phyloP scores from a whole-genome alignment of 2,113 vertebrate species.

The Indicator maculatus region DNA sequence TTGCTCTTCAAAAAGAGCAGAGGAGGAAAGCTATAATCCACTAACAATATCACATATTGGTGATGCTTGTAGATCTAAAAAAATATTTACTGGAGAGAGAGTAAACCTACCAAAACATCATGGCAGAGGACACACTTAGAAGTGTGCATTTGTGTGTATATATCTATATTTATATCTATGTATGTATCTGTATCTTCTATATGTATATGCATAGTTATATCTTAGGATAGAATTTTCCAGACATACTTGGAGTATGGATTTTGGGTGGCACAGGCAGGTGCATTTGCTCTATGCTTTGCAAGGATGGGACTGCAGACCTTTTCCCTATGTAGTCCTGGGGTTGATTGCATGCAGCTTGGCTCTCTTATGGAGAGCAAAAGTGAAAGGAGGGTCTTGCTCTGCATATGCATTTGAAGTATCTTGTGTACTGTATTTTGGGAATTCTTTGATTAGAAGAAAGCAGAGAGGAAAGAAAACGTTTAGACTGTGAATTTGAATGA shows the following conservation, averaged over 20 bases:
- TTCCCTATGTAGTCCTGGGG: accelerated
- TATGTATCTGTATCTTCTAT: no score
- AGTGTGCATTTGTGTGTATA: background rate
- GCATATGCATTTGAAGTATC: background rate
- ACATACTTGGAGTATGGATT: background rate
- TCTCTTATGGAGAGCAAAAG: background rate
- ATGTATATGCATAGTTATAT: background rate
- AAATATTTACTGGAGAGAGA: background rate
- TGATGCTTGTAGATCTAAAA: background rate
- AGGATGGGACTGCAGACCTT: background rate
- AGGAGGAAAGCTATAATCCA: background rate
- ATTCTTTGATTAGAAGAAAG: background rate
- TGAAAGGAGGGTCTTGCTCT: background rate
- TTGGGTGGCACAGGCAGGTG: background rate
- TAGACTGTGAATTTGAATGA: background rate
- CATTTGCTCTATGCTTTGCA: background rate
- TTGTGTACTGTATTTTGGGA: background rate
- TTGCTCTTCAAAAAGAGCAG: background rate
- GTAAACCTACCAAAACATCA: background rate
- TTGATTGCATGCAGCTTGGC: accelerated
- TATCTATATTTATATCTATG: no score
- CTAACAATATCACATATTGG: background rate
- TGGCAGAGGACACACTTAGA: background rate
- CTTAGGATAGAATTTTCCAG: background rate
- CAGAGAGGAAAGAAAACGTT: background rate